These are phyloP conservation scores for Machimus atricapillus DNA, from an alignment of 2,888 invertebrate genomes.

Conservation along the genomic window DNA sequence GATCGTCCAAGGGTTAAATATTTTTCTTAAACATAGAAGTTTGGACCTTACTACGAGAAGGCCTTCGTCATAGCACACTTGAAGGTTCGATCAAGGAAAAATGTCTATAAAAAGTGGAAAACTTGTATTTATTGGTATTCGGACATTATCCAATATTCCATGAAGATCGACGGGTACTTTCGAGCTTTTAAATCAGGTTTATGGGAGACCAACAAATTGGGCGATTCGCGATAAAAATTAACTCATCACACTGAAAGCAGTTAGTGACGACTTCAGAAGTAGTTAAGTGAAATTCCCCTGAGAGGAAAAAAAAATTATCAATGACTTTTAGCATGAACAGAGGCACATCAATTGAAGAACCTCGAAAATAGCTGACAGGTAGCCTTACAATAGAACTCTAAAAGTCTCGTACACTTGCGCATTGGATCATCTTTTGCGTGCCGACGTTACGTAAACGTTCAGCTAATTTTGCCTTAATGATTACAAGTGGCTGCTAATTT, in stretches of 20 bases:
- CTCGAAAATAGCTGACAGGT: not conserved
- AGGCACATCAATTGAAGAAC: constrained; percentile 1
- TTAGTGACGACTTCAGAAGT: not conserved
- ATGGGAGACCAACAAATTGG: not conserved
- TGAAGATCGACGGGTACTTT: not conserved
- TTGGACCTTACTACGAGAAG: not conserved
- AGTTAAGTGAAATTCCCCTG: not conserved
- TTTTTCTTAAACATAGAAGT: not conserved
- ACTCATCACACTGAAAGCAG: not conserved
- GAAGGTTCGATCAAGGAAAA: not conserved
- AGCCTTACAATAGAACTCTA: not conserved
- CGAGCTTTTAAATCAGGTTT: not conserved
- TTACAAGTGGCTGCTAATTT: not conserved
- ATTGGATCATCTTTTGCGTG: not conserved
- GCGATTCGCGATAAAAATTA: not conserved
- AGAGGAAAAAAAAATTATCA: not conserved
- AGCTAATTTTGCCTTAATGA: not conserved
- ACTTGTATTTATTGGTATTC: not conserved
- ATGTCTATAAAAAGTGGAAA: not conserved
- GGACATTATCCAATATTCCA: not conserved
- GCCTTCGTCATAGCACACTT: not conserved
- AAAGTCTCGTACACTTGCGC: not conserved
- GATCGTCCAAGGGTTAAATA: not conserved
- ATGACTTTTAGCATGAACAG: not conserved
- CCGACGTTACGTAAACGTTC: not conserved